A percentile compares a stretch with the other conserved stretches of the same genome.
phyloP scores from a whole-genome alignment of 2,113 vertebrate species.

The Vulpes vulpes region DNA sequence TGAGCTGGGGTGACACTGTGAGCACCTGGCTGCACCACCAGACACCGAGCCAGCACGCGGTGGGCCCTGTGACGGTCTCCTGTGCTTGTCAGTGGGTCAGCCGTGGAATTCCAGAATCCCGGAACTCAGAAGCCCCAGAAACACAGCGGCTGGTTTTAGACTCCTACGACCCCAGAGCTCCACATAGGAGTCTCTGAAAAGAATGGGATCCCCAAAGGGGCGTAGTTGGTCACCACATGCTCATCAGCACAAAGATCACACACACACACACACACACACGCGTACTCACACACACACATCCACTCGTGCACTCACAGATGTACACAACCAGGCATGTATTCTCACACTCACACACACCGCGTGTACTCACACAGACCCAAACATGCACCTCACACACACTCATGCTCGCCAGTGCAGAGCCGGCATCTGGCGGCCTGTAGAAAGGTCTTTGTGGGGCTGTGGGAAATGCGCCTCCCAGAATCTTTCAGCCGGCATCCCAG shows the following conservation, averaged over 20 bases:
- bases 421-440: neutral
- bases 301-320: neutral
- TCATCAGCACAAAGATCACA: neutral
- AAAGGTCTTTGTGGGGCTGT: neutral
- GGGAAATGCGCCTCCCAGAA: neutral
- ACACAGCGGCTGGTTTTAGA: too few relatives aligned
- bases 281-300: neutral
- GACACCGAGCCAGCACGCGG: fast-evolving
- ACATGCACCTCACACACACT: neutral
- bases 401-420: neutral
- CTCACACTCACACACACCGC: neutral
- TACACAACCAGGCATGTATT: neutral
- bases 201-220: neutral
- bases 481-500: neutral
- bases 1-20: too few relatives aligned
- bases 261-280: neutral
- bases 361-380: neutral
- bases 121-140: neutral
- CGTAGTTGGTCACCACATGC: neutral
- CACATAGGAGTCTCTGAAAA: neutral
- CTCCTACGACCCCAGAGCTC: neutral
- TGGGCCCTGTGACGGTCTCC: fast-evolving
- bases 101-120: neutral
- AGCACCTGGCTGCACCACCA: neutral
- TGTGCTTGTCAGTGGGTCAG: fast-evolving